These are phyloP conservation scores for Cirrhinus mrigala DNA, from an alignment of 2,797 vertebrate genomes.

Conservation along the genomic window DNA sequence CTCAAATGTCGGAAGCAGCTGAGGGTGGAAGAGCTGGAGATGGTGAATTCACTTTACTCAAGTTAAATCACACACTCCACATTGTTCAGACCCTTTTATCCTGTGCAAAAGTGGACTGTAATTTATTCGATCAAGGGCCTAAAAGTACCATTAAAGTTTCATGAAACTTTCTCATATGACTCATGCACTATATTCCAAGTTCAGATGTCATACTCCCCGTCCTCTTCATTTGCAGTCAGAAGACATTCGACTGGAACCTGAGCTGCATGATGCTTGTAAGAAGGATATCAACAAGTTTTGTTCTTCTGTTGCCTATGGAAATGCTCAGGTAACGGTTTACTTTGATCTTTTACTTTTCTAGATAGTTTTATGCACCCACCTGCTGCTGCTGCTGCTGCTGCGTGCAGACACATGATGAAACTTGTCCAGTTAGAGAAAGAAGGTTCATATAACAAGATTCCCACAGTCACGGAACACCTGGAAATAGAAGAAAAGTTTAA, in stretches of 20 bases:
- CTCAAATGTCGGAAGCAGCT: slow-evolving; percentile 90
- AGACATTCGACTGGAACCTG: slow-evolving; percentile 97
- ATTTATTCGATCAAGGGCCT: neutral
- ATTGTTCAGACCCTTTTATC: neutral
- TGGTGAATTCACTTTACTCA: slow-evolving; percentile 72
- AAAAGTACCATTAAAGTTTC: neutral
- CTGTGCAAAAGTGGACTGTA: neutral
- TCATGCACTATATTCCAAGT: neutral
- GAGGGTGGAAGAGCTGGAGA: slow-evolving; percentile 88
- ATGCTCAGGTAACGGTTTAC: slow-evolving; percentile 86
- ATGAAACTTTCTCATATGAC: neutral
- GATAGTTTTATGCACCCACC: neutral
- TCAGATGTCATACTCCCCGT: neutral
- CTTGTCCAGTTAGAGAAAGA: slow-evolving; percentile 8
- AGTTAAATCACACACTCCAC: neutral
- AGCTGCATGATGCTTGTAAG: slow-evolving; percentile 92
- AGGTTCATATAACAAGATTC: slow-evolving; percentile 1
- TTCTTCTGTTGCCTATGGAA: slow-evolving; percentile 89
- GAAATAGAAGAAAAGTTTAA: neutral
- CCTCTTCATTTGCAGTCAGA: slow-evolving; percentile 77
- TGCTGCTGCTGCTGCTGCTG: neutral
- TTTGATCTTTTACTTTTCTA: neutral
- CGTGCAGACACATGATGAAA: neutral
- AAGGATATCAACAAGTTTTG: slow-evolving; percentile 89
- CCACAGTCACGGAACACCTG: neutral